Evolutionary conservation across 37 sponge, comb jelly and placozoan genomes (phyloP).

Genomic region (Halichondria panicea): DNA sequence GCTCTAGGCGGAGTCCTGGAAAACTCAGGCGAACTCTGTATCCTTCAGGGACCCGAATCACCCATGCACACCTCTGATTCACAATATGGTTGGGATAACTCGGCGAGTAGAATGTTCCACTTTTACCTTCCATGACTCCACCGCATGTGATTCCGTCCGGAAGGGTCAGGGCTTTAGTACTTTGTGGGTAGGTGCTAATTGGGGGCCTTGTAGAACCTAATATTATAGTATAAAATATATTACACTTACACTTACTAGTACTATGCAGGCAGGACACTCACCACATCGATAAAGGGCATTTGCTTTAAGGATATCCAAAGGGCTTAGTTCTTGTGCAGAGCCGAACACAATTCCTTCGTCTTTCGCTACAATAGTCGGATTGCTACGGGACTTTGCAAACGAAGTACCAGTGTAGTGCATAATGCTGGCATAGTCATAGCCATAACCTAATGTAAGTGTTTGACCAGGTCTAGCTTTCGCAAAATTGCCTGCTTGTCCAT

Average conservation of each 20-base stretch:
- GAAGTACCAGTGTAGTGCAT: conserved; percentile 70
- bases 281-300: conserved; percentile 71
- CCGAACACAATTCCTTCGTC: conserved; percentile 54
- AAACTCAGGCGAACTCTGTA: conserved; percentile 10
- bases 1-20: not conserved
- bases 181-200: not conserved
- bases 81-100: conserved; percentile 15
- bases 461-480: not conserved
- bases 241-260: not conserved
- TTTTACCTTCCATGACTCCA: not conserved
- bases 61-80: conserved; percentile 43
- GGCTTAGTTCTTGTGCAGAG: conserved; percentile 48
- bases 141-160: conserved; percentile 39
- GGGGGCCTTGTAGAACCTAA: conserved; percentile 8
- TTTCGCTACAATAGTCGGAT: conserved; percentile 20
- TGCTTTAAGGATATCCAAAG: conserved; percentile 62
- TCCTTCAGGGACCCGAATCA: conserved; percentile 37
- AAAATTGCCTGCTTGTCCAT: conserved; percentile 16
- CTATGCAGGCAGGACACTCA: conserved; percentile 13
- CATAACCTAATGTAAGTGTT: conserved; percentile 46
- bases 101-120: conserved; percentile 25
- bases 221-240: not conserved
- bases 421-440: conserved; percentile 81
- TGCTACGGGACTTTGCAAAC: conserved; percentile 2
- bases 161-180: not conserved